A percentile compares a stretch with the other conserved stretches of the same genome.
Conservation (phyloP, 1,140 invertebrate species). For the Delia radicum region DNA sequence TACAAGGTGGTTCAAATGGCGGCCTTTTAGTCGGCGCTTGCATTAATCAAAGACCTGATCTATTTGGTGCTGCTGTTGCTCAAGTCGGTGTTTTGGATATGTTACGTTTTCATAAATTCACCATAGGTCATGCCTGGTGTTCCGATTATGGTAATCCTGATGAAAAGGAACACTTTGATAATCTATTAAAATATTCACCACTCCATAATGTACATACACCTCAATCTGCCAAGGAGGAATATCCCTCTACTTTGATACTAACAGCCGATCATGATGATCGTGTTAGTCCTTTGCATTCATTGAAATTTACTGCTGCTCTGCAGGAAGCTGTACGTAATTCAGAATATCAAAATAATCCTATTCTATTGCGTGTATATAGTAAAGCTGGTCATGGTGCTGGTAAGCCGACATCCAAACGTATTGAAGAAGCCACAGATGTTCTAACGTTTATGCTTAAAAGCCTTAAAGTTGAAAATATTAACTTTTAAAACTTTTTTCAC, state of each 20-base stretch:
- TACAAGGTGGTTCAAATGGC: conserved; percentile 96
- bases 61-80: conserved; percentile 88
- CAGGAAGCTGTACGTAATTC: conserved; percentile 72
- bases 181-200: conserved; percentile 90
- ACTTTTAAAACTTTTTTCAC: conserved; percentile 39
- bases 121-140: conserved; percentile 94
- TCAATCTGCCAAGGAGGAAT: conserved; percentile 63
- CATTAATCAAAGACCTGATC: conserved; percentile 91
- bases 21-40: conserved; percentile 91
- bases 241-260: conserved; percentile 86
- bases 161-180: conserved; percentile 83
- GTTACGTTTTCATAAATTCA: conserved; percentile 97
- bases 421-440: conserved; percentile 86
- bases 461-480: conserved; percentile 59
- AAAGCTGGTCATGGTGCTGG: conserved; percentile 95
- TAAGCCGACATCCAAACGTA: conserved; percentile 81
- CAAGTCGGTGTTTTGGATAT: conserved; percentile 97
- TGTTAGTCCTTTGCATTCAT: conserved; percentile 92
- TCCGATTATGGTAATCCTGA: conserved; percentile 95
- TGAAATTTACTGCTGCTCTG: conserved; percentile 91
- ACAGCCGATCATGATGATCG: conserved; percentile 98
- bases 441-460: conserved; percentile 82
- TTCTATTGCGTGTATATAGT: conserved; percentile 87
- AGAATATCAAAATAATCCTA: conserved; percentile 77
- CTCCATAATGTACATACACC: conserved; percentile 87